Evolutionary conservation across 2,797 vertebrate genomes (phyloP), one percentile per base, ranked within the genome.

Genomic region (Poliocrania exsul): DNA sequence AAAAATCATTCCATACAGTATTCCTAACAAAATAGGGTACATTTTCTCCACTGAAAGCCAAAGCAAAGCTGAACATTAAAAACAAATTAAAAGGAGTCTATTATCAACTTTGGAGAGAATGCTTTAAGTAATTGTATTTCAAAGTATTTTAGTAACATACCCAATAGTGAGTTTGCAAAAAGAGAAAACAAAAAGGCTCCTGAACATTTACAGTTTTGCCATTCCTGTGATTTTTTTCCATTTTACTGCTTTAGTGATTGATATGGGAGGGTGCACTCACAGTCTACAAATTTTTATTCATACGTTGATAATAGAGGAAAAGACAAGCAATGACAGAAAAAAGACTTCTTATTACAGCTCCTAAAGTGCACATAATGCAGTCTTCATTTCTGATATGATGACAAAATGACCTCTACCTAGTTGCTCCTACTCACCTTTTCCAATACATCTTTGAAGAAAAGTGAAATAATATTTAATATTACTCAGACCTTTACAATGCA

Each of bases 131-230:
- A 42, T 24, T 75, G 1, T 37, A 53, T 73, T 79, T 80, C 56
- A 53, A 4, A 13, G 4, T n/a, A 65, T 33, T 87, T 82, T 35
- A 58, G 28, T 31, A 51, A 87, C 26, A 37, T 62, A 4, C 4
- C 21, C 11, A 62, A 33, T 17, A 25, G 2, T 24, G 56, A 53
- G 1, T 37, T 33, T 90, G 35, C 0, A 0, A 53, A 14, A 57
- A 58, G 2, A 66, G 5, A 31, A 77, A 88, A 38, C 8, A 46
- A 28, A 58, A 73, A 74, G 6, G 4, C 3, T 72, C 5, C 23
- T 66, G 28, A 31, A 29, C 19, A 33, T 6, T 26, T 44, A 56
- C 6, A 42, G 16, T 57, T 90, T 44, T 73, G 9, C 5, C 6
- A n/a, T 73, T 87, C 16, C 14, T 62, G 23, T 49, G 25, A 29